Evolutionary conservation across 1,140 invertebrate genomes (phyloP).

Genomic region (Caenorhabditis latens): DNA sequence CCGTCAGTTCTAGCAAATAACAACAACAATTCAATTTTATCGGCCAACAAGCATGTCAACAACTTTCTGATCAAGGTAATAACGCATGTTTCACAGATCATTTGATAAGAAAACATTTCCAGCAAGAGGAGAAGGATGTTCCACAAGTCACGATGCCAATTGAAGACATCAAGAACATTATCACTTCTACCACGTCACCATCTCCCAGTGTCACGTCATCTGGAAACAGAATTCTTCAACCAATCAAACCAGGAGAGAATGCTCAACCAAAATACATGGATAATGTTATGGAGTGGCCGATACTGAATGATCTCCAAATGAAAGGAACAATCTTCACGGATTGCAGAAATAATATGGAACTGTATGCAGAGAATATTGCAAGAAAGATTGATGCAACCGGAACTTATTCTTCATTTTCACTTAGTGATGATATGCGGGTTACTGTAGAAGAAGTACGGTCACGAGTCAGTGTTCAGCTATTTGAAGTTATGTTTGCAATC

Average conservation of each 20-base stretch:
- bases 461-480: slow-evolving; percentile 57
- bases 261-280: slow-evolving; percentile 61
- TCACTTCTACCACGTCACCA: slow-evolving; percentile 6
- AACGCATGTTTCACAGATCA: neutral
- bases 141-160: slow-evolving; percentile 37
- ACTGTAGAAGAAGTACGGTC: slow-evolving; percentile 56
- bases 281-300: slow-evolving; percentile 40
- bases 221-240: slow-evolving; percentile 28
- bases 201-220: slow-evolving; percentile 48
- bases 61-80: slow-evolving; percentile 40
- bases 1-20: slow-evolving; percentile 36
- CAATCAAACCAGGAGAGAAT: slow-evolving; percentile 65
- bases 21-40: slow-evolving; percentile 38
- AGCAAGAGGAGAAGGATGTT: slow-evolving; percentile 36
- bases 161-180: slow-evolving; percentile 47
- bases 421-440: slow-evolving; percentile 35
- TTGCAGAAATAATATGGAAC: slow-evolving; percentile 25
- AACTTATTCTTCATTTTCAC: neutral
- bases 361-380: slow-evolving; percentile 46
- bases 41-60: slow-evolving; percentile 47
- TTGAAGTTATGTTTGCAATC: slow-evolving; percentile 57
- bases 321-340: slow-evolving; percentile 57
- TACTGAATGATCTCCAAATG: slow-evolving; percentile 63
- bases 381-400: slow-evolving; percentile 51
- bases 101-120: slow-evolving; percentile 39